Evolutionary conservation across 2,888 invertebrate genomes (phyloP), one percentile per base, ranked within the genome.

Genomic region (Melieria omissa): DNA sequence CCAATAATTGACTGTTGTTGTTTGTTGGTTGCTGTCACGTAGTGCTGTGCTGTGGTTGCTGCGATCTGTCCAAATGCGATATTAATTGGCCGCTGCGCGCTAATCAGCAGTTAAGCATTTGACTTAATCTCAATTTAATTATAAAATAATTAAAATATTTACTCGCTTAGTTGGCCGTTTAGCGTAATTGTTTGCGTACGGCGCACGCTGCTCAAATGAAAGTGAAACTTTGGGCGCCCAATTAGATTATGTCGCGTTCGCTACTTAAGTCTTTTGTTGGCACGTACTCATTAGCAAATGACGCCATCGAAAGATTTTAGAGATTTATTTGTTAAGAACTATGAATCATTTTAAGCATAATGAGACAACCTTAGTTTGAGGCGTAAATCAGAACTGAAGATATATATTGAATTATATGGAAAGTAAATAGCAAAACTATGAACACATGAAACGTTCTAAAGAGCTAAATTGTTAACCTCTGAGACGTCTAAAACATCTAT

Each of bases 231-330:
- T 52, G 12, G 4, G 12, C n/a, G 6, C 14, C 5, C 0, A 14
- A 52, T 8, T 52, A 12, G 9, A 52, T n/a, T 52, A 52, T n/a
- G 76, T 77, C 77, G 78, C 75, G 80, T 79, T 80, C 76, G 80
- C 78, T 76, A 76, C 76, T 73, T 77, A 70, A 79, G 78, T 79
- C 77, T 75, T 80, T 80, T 74, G 73, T 73, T 57, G 45, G 52
- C 14, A 49, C 52, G 9, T 5, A 52, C 9, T 6, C 5, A 6
- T 14, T 14, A n/a, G 8, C 52, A 6, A 52, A 9, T 29, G 1
- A 29, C 29, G 29, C 29, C 29, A 29, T 29, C 29, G 29, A 29
- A 29, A 29, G 29, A 29, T 29, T 29, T 29, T 1, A n/a, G n/a
- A n/a, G 29, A 3, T 29, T 29, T 29, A 29, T 29, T 29, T 29